phyloP scores from a whole-genome alignment of 2,888 invertebrate species.

The Agonopterix heracliana region DNA sequence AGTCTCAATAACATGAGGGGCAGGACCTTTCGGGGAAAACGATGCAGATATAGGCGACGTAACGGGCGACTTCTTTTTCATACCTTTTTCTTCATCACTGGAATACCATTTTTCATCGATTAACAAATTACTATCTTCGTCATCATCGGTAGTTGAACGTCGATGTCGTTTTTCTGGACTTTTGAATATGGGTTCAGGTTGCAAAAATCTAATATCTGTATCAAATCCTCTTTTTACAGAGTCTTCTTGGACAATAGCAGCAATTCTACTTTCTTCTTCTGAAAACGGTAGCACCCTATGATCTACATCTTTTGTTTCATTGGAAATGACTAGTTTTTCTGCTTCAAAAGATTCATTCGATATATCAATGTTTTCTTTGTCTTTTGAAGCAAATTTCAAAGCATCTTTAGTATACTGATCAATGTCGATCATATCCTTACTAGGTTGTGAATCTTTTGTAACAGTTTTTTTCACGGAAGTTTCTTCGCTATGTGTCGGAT shows the following conservation, averaged over 20 bases:
- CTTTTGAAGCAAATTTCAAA: constrained; percentile 65
- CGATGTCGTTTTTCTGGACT: constrained; percentile 63
- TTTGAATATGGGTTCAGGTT: constrained; percentile 66
- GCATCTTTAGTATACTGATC: constrained; percentile 75
- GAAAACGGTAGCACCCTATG: constrained; percentile 66
- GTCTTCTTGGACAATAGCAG: constrained; percentile 29
- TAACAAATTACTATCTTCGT: constrained; percentile 75
- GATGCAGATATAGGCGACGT: constrained; percentile 48
- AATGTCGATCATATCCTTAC: constrained; percentile 67
- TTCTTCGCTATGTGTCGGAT: constrained; percentile 30
- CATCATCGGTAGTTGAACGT: constrained; percentile 73
- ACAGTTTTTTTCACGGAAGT: constrained; percentile 20
- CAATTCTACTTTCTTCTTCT: constrained; percentile 41
- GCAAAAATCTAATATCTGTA: constrained; percentile 66
- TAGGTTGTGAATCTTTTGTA: constrained; percentile 36
- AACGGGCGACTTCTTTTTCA: constrained; percentile 53
- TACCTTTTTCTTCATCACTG: constrained; percentile 83
- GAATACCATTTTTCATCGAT: constrained; percentile 86
- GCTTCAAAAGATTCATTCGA: constrained; percentile 54
- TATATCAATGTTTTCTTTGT: constrained; percentile 66
- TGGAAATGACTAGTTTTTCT: constrained; percentile 38
- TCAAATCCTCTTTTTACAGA: constrained; percentile 46
- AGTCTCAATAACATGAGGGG: constrained; percentile 73
- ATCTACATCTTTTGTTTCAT: constrained; percentile 65
- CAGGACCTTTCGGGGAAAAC: constrained; percentile 40